These are phyloP conservation scores for Polymixis lichenea DNA, from an alignment of 2,888 invertebrate genomes.

Conservation along the genomic window DNA sequence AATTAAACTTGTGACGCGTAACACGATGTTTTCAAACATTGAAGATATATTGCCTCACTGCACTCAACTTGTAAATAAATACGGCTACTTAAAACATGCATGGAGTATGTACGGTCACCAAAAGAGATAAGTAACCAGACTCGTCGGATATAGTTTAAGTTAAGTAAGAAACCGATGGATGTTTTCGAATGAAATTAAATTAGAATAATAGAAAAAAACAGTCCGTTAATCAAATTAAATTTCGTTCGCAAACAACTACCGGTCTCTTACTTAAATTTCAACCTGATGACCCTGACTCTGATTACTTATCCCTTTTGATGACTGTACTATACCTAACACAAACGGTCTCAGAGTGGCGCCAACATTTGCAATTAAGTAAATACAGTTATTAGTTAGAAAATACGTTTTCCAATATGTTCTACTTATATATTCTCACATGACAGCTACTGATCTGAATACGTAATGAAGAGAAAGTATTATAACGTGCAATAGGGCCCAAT, in stretches of 20 bases:
- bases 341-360: background rate
- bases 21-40: slow-evolving; percentile 45
- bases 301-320: no score
- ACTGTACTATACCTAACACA: background rate
- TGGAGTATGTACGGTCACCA: background rate
- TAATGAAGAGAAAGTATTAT: slow-evolving; percentile 60
- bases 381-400: slow-evolving; percentile 14
- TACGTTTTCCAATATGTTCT: slow-evolving; percentile 27
- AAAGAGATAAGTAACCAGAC: no score
- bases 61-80: slow-evolving; percentile 35
- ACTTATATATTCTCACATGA: slow-evolving; percentile 40
- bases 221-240: no score
- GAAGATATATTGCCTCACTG: slow-evolving; percentile 30
- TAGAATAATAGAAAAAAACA: no score
- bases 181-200: no score
- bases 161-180: no score
- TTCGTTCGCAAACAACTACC: no score
- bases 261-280: no score
- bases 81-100: slow-evolving; percentile 6
- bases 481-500: slow-evolving; percentile 10
- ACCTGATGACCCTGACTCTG: no score
- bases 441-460: slow-evolving; percentile 50
- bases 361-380: slow-evolving; percentile 28
- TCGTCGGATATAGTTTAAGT: no score
- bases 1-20: slow-evolving; percentile 45